A percentile compares a stretch with the other conserved stretches of the same genome.
Evolutionary conservation across 2,888 invertebrate genomes (phyloP).

Genomic region (Rhopalosiphum nymphaeae): DNA sequence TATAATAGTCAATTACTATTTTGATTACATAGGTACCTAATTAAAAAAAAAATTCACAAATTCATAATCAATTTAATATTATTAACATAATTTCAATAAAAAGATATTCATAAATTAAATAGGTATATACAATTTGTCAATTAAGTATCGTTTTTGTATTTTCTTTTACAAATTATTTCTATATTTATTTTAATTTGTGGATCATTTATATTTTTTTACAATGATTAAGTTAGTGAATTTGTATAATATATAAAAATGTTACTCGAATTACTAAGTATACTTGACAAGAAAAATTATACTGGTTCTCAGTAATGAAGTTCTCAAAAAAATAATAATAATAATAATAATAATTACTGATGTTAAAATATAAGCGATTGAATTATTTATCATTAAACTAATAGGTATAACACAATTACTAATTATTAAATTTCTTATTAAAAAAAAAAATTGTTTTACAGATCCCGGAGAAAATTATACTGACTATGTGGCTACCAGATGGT

Average conservation of each 20-base stretch:
- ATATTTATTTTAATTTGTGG: neutral
- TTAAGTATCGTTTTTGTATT: neutral
- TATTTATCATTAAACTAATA: neutral
- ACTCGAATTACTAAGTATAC: neutral
- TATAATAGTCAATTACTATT: neutral
- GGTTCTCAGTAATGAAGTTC: neutral
- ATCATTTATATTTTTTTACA: neutral
- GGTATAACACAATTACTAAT: neutral
- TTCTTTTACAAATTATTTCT: neutral
- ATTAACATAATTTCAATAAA: neutral
- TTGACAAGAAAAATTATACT: neutral
- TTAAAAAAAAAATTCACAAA: neutral
- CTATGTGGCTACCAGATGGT: slow-evolving; percentile 99
- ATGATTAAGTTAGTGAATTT: neutral
- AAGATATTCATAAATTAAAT: neutral
- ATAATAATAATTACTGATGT: neutral
- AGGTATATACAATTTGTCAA: neutral
- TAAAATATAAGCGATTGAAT: neutral
- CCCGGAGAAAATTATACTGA: slow-evolving; percentile 99
- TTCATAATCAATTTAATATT: neutral
- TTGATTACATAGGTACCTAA: neutral
- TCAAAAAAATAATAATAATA: neutral
- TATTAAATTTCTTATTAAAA: slow-evolving; percentile 33
- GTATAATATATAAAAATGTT: neutral
- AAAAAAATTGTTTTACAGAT: slow-evolving; percentile 73